Evolutionary conservation across 2,888 invertebrate species (phyloP).

Genomic region (Carcina quercana): DNA sequence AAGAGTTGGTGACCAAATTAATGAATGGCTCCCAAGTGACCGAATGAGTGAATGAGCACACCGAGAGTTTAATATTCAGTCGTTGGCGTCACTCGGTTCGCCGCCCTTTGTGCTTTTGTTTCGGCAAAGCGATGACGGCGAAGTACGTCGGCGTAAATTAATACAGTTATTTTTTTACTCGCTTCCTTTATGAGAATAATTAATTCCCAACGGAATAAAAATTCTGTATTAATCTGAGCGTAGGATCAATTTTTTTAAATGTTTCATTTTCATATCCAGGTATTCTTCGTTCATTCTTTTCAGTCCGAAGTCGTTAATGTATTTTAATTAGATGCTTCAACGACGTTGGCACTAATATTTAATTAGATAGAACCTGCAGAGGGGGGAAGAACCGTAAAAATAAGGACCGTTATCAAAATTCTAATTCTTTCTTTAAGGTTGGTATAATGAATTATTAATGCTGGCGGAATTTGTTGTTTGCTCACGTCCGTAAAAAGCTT

Average conservation of each 20-base stretch:
- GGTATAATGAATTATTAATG: background rate
- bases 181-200: constrained; percentile 8
- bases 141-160: constrained; percentile 5
- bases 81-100: constrained; percentile 2
- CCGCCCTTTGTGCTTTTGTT: constrained; percentile 10
- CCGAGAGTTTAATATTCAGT: constrained; percentile 11
- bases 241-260: constrained; percentile 6
- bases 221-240: constrained; percentile 5
- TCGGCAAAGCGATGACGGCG: constrained; percentile 5
- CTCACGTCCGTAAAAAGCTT: constrained; percentile 3
- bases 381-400: too few species aligned
- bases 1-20: constrained; percentile 36
- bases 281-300: too few species aligned
- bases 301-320: too few species aligned
- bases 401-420: too few species aligned
- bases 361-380: too few species aligned
- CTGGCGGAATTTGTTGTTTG: background rate
- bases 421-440: too few species aligned
- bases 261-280: too few species aligned
- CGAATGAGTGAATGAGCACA: constrained; percentile 15
- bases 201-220: constrained; percentile 6
- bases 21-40: constrained; percentile 36
- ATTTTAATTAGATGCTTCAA: too few species aligned
- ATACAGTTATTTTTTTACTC: constrained; percentile 7
- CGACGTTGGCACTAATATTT: too few species aligned